Evolutionary conservation across 1,140 invertebrate genomes (phyloP).

Genomic region (Macrotrachela quadricornifera): DNA sequence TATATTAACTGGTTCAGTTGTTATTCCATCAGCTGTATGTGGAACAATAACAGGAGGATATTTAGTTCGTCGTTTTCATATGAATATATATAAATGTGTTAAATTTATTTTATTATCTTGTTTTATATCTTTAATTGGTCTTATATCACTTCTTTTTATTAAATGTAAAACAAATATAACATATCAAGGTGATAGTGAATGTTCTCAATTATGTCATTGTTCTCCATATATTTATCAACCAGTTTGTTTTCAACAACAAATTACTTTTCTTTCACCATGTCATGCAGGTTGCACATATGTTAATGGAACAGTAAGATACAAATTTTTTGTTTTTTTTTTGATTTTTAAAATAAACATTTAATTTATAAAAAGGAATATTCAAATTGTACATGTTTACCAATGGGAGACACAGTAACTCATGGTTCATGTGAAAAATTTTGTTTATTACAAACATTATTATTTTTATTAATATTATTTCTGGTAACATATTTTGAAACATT

Average conservation of each 20-base stretch:
- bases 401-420: no score
- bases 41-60: constrained; percentile 1
- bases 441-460: no score
- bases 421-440: no score
- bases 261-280: constrained; percentile 14
- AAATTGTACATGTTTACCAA: no score
- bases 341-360: no score
- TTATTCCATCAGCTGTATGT: constrained; percentile 4
- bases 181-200: background rate
- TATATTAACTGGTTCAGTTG: background rate
- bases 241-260: constrained; percentile 10
- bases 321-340: no score
- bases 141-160: constrained; percentile 2
- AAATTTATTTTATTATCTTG: background rate
- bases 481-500: no score
- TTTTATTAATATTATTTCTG: no score
- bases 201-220: constrained; percentile 3
- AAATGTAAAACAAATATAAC: background rate
- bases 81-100: constrained; percentile 1
- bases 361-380: no score
- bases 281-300: constrained; percentile 12
- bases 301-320: background rate
- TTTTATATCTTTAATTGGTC: background rate
- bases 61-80: background rate
- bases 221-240: constrained; percentile 10